These are phyloP conservation scores for Macropis europaea DNA, from an alignment of 2,888 invertebrate species.

Conservation along the genomic window DNA sequence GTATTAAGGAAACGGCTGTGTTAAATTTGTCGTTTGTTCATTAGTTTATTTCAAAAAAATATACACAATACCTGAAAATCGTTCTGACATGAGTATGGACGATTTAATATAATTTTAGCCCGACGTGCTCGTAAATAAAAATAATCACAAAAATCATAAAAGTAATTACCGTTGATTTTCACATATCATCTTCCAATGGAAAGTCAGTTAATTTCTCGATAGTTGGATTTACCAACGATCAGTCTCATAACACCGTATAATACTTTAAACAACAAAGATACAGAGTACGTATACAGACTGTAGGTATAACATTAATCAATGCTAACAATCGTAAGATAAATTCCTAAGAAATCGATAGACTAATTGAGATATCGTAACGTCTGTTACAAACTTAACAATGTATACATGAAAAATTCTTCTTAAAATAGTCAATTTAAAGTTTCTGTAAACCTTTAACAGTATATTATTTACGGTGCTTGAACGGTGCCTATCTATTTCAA, in stretches of 20 bases:
- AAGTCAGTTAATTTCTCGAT: background rate
- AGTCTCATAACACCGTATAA: constrained; percentile 13
- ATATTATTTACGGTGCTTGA: no score
- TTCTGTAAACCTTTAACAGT: constrained; percentile 31
- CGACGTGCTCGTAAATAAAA: background rate
- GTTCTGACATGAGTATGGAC: constrained; percentile 15
- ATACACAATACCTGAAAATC: constrained; percentile 37
- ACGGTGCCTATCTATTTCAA: no score
- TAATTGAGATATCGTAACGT: background rate
- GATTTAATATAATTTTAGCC: constrained; percentile 10
- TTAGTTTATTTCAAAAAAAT: constrained; percentile 38
- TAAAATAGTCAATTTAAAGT: constrained; percentile 2
- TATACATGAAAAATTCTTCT: background rate
- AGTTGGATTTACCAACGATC: constrained; percentile 10
- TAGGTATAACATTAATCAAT: background rate
- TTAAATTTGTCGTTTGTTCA: constrained; percentile 1
- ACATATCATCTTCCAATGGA: background rate
- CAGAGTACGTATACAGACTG: constrained; percentile 15
- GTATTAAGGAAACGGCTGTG: background rate
- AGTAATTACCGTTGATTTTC: constrained; percentile 1
- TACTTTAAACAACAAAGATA: constrained; percentile 47
- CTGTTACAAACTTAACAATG: constrained; percentile 22
- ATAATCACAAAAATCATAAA: background rate
- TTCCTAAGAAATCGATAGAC: constrained; percentile 14
- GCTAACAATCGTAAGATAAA: background rate